phyloP scores from a whole-genome alignment of 2,113 vertebrate genomes.

The Procavia capensis region DNA sequence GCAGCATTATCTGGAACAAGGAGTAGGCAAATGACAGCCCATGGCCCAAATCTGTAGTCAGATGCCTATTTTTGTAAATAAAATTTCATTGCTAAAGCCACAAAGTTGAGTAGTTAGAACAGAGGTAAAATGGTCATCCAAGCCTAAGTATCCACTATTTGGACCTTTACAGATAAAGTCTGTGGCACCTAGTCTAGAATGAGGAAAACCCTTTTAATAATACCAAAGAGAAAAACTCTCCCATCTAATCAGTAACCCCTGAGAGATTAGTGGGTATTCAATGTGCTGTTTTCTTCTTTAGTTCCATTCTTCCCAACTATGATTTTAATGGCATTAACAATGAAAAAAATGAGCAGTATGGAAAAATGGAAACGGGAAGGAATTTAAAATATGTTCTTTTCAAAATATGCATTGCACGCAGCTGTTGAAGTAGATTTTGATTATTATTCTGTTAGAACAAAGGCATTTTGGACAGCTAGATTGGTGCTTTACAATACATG shows the following conservation, averaged over 20 bases:
- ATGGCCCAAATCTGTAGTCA: background rate
- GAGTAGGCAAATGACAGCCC: background rate
- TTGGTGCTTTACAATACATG: conserved; percentile 79
- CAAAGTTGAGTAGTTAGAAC: background rate
- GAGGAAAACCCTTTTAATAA: background rate
- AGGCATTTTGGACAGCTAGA: conserved; percentile 84
- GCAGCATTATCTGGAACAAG: background rate
- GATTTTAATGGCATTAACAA: conserved; percentile 55
- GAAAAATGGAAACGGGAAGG: conserved; percentile 68
- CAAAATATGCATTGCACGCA: conserved; percentile 86
- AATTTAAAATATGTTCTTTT: conserved; percentile 79
- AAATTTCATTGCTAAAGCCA: background rate
- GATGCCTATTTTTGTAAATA: background rate
- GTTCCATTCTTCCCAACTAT: background rate
- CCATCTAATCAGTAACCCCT: background rate
- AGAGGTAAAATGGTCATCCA: background rate
- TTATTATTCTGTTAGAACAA: conserved; percentile 87
- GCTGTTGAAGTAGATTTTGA: conserved; percentile 85
- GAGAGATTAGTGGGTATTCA: background rate
- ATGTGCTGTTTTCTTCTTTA: background rate
- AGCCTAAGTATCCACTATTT: background rate
- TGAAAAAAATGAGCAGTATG: conserved; percentile 64
- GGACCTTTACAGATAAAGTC: background rate
- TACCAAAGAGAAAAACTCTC: background rate
- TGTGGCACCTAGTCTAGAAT: background rate